Conservation (phyloP, 2,888 invertebrate genomes). For the Chrysodeixis includens region DNA sequence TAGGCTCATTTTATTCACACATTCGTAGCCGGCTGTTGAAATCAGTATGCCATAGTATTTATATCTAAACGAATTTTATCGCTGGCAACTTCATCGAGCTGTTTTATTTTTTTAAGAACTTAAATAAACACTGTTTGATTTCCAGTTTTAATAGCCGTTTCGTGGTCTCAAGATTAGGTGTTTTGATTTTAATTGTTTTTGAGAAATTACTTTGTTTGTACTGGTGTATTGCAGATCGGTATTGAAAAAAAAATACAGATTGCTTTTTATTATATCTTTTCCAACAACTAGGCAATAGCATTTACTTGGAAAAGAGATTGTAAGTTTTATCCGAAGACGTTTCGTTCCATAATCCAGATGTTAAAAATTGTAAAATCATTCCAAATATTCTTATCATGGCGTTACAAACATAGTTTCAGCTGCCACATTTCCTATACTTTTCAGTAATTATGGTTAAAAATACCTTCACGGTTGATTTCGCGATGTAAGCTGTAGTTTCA, state of each 20-base stretch:
- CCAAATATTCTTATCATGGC: too few relatives aligned
- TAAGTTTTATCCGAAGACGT: too few relatives aligned
- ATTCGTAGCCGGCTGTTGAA: constrained; percentile 13
- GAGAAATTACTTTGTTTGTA: not conserved
- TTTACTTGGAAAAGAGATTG: too few relatives aligned
- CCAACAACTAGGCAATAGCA: too few relatives aligned
- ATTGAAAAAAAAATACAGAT: not conserved
- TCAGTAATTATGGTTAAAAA: not conserved
- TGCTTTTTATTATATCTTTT: too few relatives aligned
- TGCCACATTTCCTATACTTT: not conserved
- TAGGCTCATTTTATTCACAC: constrained; percentile 24
- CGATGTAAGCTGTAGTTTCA: constrained; percentile 20
- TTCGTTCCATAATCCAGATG: too few relatives aligned
- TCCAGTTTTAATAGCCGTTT: constrained; percentile 3
- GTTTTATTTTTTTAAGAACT: constrained; percentile 13
- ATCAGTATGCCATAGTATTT: constrained; percentile 36
- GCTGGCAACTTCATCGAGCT: constrained; percentile 12
- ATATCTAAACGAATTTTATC: constrained; percentile 31
- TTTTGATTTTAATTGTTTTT: not conserved
- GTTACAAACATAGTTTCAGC: not conserved
- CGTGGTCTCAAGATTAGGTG: not conserved
- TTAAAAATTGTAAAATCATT: too few relatives aligned
- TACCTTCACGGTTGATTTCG: constrained; percentile 42
- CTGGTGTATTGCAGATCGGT: not conserved
- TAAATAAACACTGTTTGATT: constrained; percentile 1